Conservation (phyloP, 1,140 invertebrate species). For the Calliopsis andreniformis region DNA sequence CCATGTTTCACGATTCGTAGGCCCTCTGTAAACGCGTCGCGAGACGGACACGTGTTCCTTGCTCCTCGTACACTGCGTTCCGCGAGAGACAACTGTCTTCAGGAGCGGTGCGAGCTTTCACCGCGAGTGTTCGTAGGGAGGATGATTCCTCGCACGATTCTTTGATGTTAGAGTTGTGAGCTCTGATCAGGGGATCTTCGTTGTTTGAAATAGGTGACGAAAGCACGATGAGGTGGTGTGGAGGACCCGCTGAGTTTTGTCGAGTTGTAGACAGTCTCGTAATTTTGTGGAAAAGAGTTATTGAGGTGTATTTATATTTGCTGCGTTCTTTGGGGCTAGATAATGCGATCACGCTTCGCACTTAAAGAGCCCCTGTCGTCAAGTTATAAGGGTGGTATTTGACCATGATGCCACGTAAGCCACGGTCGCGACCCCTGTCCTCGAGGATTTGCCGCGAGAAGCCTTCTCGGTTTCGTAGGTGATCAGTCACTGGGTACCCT, state of each 20-base stretch:
- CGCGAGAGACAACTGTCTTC: background rate
- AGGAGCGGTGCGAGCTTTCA: constrained; percentile 12
- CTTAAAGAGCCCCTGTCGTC: constrained; percentile 39
- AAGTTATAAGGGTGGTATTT: constrained; percentile 44
- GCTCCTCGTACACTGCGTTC: constrained; percentile 16
- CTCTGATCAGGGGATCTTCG: background rate
- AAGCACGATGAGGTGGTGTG: background rate
- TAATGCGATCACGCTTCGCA: background rate
- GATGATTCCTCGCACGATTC: constrained; percentile 10
- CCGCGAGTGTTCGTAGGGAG: background rate
- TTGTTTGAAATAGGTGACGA: background rate
- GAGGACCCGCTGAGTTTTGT: background rate
- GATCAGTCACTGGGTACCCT: constrained; percentile 62
- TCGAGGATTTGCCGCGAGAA: constrained; percentile 63
- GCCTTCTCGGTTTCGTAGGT: constrained; percentile 65
- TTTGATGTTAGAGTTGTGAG: constrained; percentile 16
- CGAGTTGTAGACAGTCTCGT: background rate
- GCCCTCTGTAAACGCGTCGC: constrained; percentile 13
- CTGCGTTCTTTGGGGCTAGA: background rate
- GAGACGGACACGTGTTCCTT: constrained; percentile 51
- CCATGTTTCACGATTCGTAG: constrained; percentile 8
- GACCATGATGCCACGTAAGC: constrained; percentile 50
- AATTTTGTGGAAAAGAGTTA: background rate
- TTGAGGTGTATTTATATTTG: constrained; percentile 17
- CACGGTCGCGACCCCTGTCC: constrained; percentile 65